These are phyloP conservation scores for Coleophora flavipennella DNA, from an alignment of 2,888 invertebrate species.

Conservation along the genomic window DNA sequence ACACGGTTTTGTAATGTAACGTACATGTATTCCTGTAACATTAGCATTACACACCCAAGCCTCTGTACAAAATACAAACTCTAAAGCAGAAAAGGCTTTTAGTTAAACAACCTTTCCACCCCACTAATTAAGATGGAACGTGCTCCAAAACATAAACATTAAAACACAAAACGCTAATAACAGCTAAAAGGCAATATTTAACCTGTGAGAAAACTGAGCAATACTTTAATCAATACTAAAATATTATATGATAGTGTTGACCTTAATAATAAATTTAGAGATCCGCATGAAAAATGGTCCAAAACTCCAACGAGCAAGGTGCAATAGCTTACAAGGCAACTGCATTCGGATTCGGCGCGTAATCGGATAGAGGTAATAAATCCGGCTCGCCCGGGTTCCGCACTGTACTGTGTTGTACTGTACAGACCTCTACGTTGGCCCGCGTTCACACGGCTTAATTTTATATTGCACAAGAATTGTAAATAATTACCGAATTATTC, in stretches of 20 bases:
- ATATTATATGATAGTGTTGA: no score
- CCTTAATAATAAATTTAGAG: background rate
- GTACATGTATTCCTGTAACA: no score
- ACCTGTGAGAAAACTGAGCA: no score
- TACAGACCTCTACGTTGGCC: slow-evolving; percentile 20
- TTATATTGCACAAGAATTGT: slow-evolving; percentile 26
- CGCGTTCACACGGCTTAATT: slow-evolving; percentile 44
- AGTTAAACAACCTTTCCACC: no score
- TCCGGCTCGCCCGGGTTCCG: slow-evolving; percentile 18
- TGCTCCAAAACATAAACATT: no score
- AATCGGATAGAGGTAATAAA: slow-evolving; percentile 44
- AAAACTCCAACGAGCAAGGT: slow-evolving; percentile 3
- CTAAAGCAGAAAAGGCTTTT: no score
- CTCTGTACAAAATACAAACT: no score
- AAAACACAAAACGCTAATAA: background rate
- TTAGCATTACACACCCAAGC: no score
- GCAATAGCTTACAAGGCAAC: slow-evolving; percentile 24
- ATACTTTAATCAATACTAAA: no score
- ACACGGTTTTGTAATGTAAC: no score
- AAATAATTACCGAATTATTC: slow-evolving; percentile 14
- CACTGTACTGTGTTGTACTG: slow-evolving; percentile 40
- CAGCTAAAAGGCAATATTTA: background rate
- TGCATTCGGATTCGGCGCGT: slow-evolving; percentile 27
- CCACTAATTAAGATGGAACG: no score
- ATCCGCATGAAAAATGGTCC: slow-evolving; percentile 4